Percentiles rank a stretch among this genome's conserved stretches.
Conservation (phyloP, 2,888 invertebrate species). For the Amphipyra tragopoginis region DNA sequence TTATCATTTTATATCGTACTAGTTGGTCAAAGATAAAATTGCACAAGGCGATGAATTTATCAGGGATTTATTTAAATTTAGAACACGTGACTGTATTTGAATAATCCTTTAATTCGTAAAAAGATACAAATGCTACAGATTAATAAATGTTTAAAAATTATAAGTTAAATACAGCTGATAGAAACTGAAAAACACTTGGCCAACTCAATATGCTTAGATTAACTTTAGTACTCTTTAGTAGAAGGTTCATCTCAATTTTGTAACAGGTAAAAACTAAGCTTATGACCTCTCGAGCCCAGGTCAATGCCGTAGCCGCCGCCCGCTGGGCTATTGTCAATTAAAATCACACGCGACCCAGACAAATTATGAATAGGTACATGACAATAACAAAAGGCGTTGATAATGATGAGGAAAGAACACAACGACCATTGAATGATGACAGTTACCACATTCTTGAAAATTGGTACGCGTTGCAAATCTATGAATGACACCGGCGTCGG, state of each 20-base stretch:
- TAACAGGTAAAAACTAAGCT: slow-evolving; percentile 5
- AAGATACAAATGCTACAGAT: too few species aligned
- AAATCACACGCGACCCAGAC: slow-evolving; percentile 45
- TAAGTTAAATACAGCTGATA: too few species aligned
- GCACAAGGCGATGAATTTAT: slow-evolving; percentile 12
- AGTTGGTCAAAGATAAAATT: slow-evolving; percentile 22
- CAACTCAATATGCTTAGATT: too few species aligned
- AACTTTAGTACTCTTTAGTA: neutral
- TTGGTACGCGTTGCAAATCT: slow-evolving; percentile 40
- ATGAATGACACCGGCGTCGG: slow-evolving; percentile 33
- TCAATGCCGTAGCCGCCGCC: slow-evolving; percentile 26
- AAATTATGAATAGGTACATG: slow-evolving; percentile 46
- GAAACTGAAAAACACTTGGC: too few species aligned
- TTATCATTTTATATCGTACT: slow-evolving; percentile 20
- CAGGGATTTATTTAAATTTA: slow-evolving; percentile 20
- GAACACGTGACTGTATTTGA: neutral
- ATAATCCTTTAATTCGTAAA: too few species aligned
- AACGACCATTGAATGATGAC: slow-evolving; percentile 12
- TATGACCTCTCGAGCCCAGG: slow-evolving; percentile 29
- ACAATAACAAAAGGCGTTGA: slow-evolving; percentile 42
- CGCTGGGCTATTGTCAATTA: slow-evolving; percentile 37
- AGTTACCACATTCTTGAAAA: slow-evolving; percentile 41
- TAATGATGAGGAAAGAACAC: slow-evolving; percentile 38
- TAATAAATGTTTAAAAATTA: too few species aligned
- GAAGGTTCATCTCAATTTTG: slow-evolving; percentile 1